A percentile compares a stretch with the other conserved stretches of the same genome.
Evolutionary conservation across 1,140 invertebrate species (phyloP).

Genomic region (Drosophila saltans): DNA sequence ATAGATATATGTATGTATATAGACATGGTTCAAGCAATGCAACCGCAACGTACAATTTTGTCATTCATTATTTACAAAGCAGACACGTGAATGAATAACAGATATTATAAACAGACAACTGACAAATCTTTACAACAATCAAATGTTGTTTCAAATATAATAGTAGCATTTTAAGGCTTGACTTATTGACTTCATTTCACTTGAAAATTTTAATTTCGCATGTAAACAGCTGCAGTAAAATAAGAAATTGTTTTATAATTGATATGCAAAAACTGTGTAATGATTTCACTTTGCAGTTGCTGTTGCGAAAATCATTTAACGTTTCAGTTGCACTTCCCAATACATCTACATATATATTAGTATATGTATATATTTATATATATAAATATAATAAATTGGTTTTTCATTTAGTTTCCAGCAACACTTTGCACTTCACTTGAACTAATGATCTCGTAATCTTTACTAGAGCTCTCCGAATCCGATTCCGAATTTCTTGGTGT

Average conservation of each 20-base stretch:
- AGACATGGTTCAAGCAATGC: background rate
- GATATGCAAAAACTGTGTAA: too few relatives aligned
- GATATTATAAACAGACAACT: too few relatives aligned
- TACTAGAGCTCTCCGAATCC: slow-evolving; percentile 78
- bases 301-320: background rate
- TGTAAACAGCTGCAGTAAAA: too few relatives aligned
- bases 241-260: too few relatives aligned
- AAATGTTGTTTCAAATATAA: too few relatives aligned
- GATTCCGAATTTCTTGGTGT: slow-evolving; percentile 72
- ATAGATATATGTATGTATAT: slow-evolving; percentile 45
- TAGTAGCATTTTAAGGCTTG: too few relatives aligned
- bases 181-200: too few relatives aligned
- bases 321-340: background rate
- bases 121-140: too few relatives aligned
- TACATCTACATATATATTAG: background rate
- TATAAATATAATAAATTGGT: slow-evolving; percentile 36
- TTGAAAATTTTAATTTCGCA: too few relatives aligned
- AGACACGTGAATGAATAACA: background rate
- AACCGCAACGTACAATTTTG: background rate
- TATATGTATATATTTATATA: background rate
- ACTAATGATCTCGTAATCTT: slow-evolving; percentile 82
- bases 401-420: slow-evolving; percentile 63
- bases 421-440: slow-evolving; percentile 82
- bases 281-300: too few relatives aligned
- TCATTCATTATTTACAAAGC: background rate